These are phyloP conservation scores for Diploptera punctata DNA, from an alignment of 2,888 invertebrate species.

Conservation along the genomic window DNA sequence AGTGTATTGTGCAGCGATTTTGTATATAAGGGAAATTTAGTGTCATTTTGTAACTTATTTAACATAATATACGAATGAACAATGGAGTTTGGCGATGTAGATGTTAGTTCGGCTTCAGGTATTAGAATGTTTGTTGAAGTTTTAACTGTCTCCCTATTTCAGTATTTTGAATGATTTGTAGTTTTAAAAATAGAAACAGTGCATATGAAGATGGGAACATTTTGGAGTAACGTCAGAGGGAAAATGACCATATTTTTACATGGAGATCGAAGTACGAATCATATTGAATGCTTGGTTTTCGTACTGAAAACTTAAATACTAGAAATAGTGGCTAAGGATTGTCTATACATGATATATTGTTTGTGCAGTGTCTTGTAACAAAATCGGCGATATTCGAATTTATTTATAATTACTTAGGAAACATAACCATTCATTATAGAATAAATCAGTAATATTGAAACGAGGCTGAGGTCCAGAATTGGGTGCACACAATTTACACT, in stretches of 20 bases:
- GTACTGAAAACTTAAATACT: not conserved
- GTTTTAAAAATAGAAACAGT: not conserved
- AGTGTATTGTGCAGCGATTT: no score
- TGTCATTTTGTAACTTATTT: no score
- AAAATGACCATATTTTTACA: conserved; percentile 37
- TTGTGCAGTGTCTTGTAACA: no score
- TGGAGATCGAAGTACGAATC: conserved; percentile 32
- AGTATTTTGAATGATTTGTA: not conserved
- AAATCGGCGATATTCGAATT: no score
- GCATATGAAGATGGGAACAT: conserved; percentile 34
- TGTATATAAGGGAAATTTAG: no score
- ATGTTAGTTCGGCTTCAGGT: conserved; percentile 21
- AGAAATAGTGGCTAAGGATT: not conserved
- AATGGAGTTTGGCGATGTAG: conserved; percentile 7
- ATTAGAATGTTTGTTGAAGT: conserved; percentile 22
- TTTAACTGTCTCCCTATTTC: not conserved
- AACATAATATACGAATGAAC: no score
- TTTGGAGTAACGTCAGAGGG: conserved; percentile 36
- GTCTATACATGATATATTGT: not conserved
- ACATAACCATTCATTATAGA: no score
- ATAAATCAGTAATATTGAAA: no score
- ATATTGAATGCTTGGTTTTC: not conserved
- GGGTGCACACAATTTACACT: no score
- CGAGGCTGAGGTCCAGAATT: no score
- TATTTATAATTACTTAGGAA: no score